Evolutionary conservation across 1,140 invertebrate species (phyloP), one percentile per base, ranked within the genome.

Genomic region (Phocides pigmalion): DNA sequence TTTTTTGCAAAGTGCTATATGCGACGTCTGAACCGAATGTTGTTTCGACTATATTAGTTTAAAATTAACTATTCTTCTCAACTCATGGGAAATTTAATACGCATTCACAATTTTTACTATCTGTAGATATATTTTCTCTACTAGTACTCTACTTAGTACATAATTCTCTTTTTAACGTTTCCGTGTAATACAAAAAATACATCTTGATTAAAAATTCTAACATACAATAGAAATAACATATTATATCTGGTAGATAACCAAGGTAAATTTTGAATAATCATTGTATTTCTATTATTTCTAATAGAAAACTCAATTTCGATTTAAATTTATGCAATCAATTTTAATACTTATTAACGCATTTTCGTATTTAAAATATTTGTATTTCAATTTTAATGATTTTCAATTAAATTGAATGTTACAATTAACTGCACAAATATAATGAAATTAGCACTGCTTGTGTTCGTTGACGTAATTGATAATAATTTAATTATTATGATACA

Each of bases 371-470:
- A 54, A 14, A 54, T 9, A 12, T 56, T 56, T 56, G 53, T 56
- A 56, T 42, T 19, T 56, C 37, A 28, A 42, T 44, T 56, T 42
- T 54, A 12, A 25, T 22, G 12, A 16, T n/a, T 56, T 56, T 42
- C 22, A 44, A 56, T 41, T 42, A 44, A 56, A 56, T 56, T 56
- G 53, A 56, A 42, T 28, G 37, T 56, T 56, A 56, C 20, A 56
- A 25, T 56, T 54, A 41, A 41, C 19, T 56, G 53, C 53, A 56
- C 53, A 56, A 56, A 49, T 62, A 22, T 62, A 8, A 49, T 25
- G 37, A 20, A 62, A 62, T 50, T 62, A 41, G 46, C 59, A 39
- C 59, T 49, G 46, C 20, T 50, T 50, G 19, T 50, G 59, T 62
- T 62, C 44, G 25, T 46, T 62, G 8, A 37, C n/a, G n/a, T n/a